Conservation (phyloP, 2,888 invertebrate genomes). For the Aromia moschata region DNA sequence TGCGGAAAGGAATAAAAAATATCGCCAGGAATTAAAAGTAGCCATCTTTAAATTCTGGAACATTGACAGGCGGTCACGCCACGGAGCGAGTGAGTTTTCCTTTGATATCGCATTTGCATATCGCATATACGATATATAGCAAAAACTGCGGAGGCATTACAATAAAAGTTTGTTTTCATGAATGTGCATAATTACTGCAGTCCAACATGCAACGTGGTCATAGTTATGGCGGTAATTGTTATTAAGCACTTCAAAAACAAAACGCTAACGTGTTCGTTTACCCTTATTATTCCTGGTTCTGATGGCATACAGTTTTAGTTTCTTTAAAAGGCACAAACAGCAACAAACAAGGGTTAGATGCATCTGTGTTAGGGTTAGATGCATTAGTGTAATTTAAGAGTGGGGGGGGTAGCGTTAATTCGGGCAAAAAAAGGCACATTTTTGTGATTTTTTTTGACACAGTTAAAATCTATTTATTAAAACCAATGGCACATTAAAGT, state of each 20-base stretch:
- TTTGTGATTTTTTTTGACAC: too few relatives aligned
- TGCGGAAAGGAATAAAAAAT: constrained; percentile 18
- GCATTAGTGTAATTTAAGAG: too few relatives aligned
- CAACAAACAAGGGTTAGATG: too few relatives aligned
- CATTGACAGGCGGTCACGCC: constrained; percentile 54
- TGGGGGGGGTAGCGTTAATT: too few relatives aligned
- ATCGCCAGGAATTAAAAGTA: constrained; percentile 36
- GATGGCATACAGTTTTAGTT: constrained; percentile 26
- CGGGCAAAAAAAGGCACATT: too few relatives aligned
- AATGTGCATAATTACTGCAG: constrained; percentile 45
- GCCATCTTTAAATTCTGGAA: constrained; percentile 49
- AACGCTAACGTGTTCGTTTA: constrained; percentile 27
- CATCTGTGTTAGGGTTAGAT: too few relatives aligned
- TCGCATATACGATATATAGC: constrained; percentile 50
- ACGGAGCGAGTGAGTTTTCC: constrained; percentile 38
- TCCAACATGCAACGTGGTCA: constrained; percentile 49
- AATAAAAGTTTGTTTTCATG: constrained; percentile 49
- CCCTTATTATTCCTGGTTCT: constrained; percentile 17
- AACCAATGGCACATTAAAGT: too few relatives aligned
- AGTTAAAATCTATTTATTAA: too few relatives aligned
- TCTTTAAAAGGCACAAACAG: too few relatives aligned
- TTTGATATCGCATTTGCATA: constrained; percentile 45
- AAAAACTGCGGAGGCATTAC: constrained; percentile 43
- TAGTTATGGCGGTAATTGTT: constrained; percentile 38
- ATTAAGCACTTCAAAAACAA: constrained; percentile 27